Evolutionary conservation across 2,113 vertebrate genomes (phyloP).

Genomic region (Chionomys nivalis): DNA sequence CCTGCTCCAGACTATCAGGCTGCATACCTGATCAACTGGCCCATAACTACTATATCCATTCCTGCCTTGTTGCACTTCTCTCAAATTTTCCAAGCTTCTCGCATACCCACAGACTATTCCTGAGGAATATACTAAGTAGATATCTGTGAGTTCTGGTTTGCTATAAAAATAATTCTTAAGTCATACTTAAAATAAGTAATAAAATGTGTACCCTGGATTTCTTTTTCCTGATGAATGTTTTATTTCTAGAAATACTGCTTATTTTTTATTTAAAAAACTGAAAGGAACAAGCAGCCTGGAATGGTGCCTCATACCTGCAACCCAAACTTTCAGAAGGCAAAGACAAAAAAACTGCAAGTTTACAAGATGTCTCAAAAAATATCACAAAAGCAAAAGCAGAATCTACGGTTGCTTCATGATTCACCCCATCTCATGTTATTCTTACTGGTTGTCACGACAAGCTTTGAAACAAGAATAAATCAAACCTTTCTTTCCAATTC

Average conservation of each 20-base stretch:
- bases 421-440: neutral
- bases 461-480: neutral
- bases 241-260: neutral
- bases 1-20: neutral
- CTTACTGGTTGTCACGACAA: neutral
- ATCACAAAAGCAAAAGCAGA: neutral
- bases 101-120: neutral
- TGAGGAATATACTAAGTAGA: neutral
- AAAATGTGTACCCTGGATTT: neutral
- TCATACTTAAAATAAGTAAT: neutral
- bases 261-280: neutral
- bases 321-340: neutral
- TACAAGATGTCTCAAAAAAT: neutral
- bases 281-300: neutral
- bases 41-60: neutral
- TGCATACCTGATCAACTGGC: neutral
- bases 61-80: neutral
- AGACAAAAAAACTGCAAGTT: neutral
- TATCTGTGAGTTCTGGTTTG: neutral
- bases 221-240: neutral
- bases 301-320: neutral
- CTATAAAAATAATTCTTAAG: neutral
- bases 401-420: neutral
- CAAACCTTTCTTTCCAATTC: neutral
- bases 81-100: neutral